Evolutionary conservation across 2,113 vertebrate genomes (phyloP).

Genomic region (Microcebus lehilahytsara): DNA sequence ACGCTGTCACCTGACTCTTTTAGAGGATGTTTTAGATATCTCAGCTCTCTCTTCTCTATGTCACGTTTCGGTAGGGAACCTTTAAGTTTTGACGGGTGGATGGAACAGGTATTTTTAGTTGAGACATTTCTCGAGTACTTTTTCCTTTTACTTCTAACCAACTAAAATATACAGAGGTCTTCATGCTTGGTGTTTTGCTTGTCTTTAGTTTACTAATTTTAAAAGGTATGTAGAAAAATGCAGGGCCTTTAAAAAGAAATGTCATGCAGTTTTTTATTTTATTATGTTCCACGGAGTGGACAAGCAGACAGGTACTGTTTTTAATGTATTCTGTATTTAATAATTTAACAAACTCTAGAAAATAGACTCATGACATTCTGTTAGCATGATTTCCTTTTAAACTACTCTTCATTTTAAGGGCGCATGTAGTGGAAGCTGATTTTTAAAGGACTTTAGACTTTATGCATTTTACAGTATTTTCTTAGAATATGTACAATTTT

Average conservation of each 20-base stretch:
- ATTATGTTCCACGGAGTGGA: neutral
- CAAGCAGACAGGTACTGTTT: neutral
- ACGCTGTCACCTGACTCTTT: conserved; percentile 7
- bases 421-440: neutral
- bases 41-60: neutral
- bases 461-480: neutral
- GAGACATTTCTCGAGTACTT: neutral
- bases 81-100: neutral
- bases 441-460: neutral
- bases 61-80: conserved; percentile 39
- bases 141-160: neutral
- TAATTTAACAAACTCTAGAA: neutral
- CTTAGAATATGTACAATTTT: neutral
- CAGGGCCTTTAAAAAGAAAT: neutral
- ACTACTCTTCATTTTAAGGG: conserved; percentile 22
- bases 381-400: neutral
- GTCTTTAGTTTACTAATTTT: conserved; percentile 18
- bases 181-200: neutral
- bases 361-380: neutral
- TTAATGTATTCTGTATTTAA: neutral
- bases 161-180: neutral
- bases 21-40: neutral
- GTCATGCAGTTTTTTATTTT: neutral
- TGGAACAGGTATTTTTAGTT: neutral
- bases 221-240: neutral